phyloP scores from a whole-genome alignment of 2,797 vertebrate species.

The Uromys caudimaculatus region DNA sequence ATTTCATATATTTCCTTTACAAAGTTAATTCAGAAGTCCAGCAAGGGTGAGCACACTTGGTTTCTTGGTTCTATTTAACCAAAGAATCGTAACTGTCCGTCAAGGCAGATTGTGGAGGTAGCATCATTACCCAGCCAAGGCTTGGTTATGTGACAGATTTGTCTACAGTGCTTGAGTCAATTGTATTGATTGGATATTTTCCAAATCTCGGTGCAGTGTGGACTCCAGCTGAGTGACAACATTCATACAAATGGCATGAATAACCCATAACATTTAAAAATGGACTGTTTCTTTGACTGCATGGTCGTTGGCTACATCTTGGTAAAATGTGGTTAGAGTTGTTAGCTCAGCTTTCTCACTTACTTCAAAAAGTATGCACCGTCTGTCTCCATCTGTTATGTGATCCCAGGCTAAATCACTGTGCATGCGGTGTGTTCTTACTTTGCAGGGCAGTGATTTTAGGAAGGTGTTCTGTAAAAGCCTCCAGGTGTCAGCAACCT shows the following conservation, averaged over 20 bases:
- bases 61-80: slow-evolving; percentile 36
- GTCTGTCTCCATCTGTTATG: slow-evolving; percentile 85
- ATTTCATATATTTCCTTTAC: slow-evolving; percentile 23
- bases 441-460: slow-evolving; percentile 80
- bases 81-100: neutral
- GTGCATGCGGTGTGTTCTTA: slow-evolving; percentile 82
- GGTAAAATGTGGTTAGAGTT: slow-evolving; percentile 83
- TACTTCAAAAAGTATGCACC: slow-evolving; percentile 80
- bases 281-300: slow-evolving; percentile 73
- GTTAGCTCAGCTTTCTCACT: slow-evolving; percentile 83
- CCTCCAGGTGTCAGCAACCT: slow-evolving; percentile 86
- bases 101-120: neutral
- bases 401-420: slow-evolving; percentile 83
- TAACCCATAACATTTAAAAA: slow-evolving; percentile 58
- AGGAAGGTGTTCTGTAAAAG: slow-evolving; percentile 87
- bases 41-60: neutral
- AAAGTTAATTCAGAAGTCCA: neutral
- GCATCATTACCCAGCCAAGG: neutral
- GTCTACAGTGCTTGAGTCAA: neutral
- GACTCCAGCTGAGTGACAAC: slow-evolving; percentile 30
- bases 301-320: slow-evolving; percentile 80
- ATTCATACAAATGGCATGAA: slow-evolving; percentile 44
- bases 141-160: neutral
- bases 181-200: neutral
- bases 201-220: neutral